Conservation (phyloP, 2,888 invertebrate genomes). For the Linnaemya tessellans region DNA sequence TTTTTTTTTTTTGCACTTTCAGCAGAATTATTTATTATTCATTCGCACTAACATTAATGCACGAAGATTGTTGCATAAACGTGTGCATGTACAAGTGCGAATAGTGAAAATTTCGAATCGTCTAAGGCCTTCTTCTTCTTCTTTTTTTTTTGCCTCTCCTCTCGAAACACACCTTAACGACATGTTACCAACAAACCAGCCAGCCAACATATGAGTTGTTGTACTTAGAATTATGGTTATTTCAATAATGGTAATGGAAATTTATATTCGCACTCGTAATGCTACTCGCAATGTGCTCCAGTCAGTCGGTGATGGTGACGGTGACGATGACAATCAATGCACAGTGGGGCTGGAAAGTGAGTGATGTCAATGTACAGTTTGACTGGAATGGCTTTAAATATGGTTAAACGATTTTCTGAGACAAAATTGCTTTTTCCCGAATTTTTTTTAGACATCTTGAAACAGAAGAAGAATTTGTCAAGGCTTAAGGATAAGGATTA, state of each 20-base stretch:
- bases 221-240: conserved; percentile 54
- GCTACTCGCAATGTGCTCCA: conserved; percentile 10
- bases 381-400: no score
- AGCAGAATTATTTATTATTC: conserved; percentile 63
- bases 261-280: conserved; percentile 26
- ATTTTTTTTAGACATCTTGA: no score
- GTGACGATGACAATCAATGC: not conserved
- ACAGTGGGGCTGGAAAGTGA: conserved; percentile 13
- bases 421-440: no score
- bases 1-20: conserved; percentile 59
- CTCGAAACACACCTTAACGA: conserved; percentile 51
- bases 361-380: not conserved
- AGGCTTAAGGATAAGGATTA: no score
- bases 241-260: conserved; percentile 56
- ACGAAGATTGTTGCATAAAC: conserved; percentile 10
- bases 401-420: no score
- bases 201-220: conserved; percentile 40
- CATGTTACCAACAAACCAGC: conserved; percentile 35
- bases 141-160: not conserved
- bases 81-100: conserved; percentile 12
- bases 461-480: no score
- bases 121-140: conserved; percentile 30
- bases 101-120: conserved; percentile 37
- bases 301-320: not conserved
- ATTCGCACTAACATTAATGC: conserved; percentile 8